phyloP scores from a whole-genome alignment of 2,888 invertebrate genomes.

The Criorhina ranunculi region DNA sequence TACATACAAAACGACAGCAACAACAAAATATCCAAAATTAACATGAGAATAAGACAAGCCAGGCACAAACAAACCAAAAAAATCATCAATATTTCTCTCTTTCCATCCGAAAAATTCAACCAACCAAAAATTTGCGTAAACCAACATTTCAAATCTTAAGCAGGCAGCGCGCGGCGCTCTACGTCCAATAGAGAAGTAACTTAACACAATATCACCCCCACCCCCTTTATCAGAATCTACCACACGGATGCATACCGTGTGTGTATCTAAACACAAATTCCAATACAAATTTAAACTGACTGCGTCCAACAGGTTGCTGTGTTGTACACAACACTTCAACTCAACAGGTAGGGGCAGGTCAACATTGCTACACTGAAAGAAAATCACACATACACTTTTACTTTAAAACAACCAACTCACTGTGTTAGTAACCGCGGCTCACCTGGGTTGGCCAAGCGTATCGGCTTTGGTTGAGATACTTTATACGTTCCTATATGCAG shows the following conservation, averaged over 20 bases:
- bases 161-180: conserved; percentile 37
- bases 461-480: conserved; percentile 74
- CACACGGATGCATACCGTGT: conserved; percentile 37
- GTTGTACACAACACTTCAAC: conserved; percentile 7
- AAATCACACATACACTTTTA: conserved; percentile 15
- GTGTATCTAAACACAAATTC: conserved; percentile 7
- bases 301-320: conserved; percentile 50
- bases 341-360: conserved; percentile 70
- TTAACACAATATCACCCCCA: conserved; percentile 39
- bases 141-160: conserved; percentile 42
- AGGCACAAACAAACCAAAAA: conserved; percentile 11
- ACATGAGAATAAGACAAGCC: conserved; percentile 10
- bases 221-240: conserved; percentile 11
- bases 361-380: conserved; percentile 9
- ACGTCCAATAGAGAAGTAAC: conserved; percentile 63
- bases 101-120: conserved; percentile 49
- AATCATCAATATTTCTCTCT: conserved; percentile 41
- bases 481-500: conserved; percentile 78
- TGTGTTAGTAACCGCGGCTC: conserved; percentile 40
- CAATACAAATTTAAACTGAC: conserved; percentile 35
- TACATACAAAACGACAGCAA: background rate
- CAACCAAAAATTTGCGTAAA: conserved; percentile 73
- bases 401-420: background rate
- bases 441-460: conserved; percentile 75
- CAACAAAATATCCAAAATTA: conserved; percentile 28